phyloP scores from a whole-genome alignment of 2,888 invertebrate genomes.

The Drosophila emarginata region DNA sequence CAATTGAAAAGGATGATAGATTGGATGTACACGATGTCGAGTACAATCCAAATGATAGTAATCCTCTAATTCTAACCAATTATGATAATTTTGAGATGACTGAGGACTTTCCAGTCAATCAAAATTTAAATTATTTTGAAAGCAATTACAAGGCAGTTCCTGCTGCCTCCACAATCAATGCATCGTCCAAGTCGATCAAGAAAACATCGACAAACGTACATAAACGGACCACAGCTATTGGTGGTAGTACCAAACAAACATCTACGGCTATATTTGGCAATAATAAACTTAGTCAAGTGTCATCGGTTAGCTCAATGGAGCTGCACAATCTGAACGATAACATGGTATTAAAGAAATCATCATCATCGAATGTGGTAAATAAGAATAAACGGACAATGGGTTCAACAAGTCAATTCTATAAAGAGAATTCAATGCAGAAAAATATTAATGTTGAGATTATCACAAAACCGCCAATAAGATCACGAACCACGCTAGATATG shows the following conservation, averaged over 20 bases:
- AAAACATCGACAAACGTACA: slow-evolving; percentile 73
- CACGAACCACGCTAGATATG: slow-evolving; percentile 81
- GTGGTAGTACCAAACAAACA: slow-evolving; percentile 47
- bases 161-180: slow-evolving; percentile 56
- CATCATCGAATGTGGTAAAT: slow-evolving; percentile 77
- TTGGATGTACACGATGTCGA: slow-evolving; percentile 69
- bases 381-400: slow-evolving; percentile 74
- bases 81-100: slow-evolving; percentile 81
- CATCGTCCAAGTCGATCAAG: slow-evolving; percentile 75
- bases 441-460: slow-evolving; percentile 82
- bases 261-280: slow-evolving; percentile 56
- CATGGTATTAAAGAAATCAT: slow-evolving; percentile 79
- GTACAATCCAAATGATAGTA: slow-evolving; percentile 79
- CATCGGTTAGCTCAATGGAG: slow-evolving; percentile 82
- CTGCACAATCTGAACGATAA: slow-evolving; percentile 82
- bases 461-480: slow-evolving; percentile 81
- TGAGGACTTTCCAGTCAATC: slow-evolving; percentile 82
- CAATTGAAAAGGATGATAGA: slow-evolving; percentile 55
- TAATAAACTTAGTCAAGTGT: slow-evolving; percentile 78
- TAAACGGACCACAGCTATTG: slow-evolving; percentile 73
- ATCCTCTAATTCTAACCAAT: slow-evolving; percentile 80
- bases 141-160: slow-evolving; percentile 46
- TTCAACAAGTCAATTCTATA: slow-evolving; percentile 73
- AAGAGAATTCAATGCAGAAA: slow-evolving; percentile 80
- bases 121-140: slow-evolving; percentile 63